A percentile compares a stretch with the other conserved stretches of the same genome.
Evolutionary conservation across 2,113 vertebrate genomes (phyloP).

Genomic region (Plectropomus leopardus): DNA sequence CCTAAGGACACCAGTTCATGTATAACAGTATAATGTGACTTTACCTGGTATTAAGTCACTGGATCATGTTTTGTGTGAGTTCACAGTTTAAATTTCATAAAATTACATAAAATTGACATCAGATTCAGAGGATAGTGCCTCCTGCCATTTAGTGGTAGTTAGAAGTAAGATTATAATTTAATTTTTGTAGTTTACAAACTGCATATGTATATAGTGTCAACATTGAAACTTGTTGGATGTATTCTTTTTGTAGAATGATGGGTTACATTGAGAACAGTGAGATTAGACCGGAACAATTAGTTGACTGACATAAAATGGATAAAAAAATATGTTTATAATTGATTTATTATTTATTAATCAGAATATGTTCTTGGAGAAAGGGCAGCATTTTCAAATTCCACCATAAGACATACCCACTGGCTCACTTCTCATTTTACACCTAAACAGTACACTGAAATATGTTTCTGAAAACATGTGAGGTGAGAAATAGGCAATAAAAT

Average conservation of each 20-base stretch:
- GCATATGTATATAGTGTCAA: neutral
- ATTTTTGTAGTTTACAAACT: neutral
- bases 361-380: too few species aligned
- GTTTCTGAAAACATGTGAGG: too few species aligned
- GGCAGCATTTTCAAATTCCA: too few species aligned
- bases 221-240: neutral
- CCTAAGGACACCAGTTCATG: constrained; percentile 15
- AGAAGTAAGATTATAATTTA: too few species aligned
- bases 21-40: constrained; percentile 9
- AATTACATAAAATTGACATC: constrained; percentile 3
- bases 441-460: too few species aligned
- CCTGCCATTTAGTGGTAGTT: neutral
- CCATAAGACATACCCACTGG: too few species aligned
- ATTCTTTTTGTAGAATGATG: neutral
- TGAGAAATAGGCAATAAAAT: too few species aligned
- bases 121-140: neutral
- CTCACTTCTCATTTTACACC: too few species aligned
- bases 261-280: neutral
- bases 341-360: too few species aligned
- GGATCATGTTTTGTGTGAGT: neutral
- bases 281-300: neutral
- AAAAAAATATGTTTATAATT: too few species aligned
- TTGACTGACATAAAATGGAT: neutral
- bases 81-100: constrained; percentile 9
- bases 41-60: neutral